Evolutionary conservation across 2,888 invertebrate species (phyloP).

Genomic region (Vandiemenella viatica): DNA sequence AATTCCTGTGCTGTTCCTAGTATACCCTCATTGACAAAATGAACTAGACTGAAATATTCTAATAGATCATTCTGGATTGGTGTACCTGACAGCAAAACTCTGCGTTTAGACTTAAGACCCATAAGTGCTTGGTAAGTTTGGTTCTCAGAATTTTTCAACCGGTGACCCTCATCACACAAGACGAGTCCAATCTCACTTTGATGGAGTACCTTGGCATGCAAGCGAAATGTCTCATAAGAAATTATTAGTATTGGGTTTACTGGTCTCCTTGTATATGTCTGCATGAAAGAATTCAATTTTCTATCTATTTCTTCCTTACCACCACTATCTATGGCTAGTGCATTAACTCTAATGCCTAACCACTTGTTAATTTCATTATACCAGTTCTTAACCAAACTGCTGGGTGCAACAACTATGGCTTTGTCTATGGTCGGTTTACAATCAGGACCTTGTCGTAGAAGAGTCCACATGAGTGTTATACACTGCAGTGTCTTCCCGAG

Average conservation of each 20-base stretch:
- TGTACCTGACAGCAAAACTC: slow-evolving; percentile 91
- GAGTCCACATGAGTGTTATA: slow-evolving; percentile 88
- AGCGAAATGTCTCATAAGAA: slow-evolving; percentile 95
- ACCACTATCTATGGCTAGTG: slow-evolving; percentile 74
- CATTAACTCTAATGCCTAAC: slow-evolving; percentile 70
- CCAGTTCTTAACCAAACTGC: slow-evolving; percentile 98
- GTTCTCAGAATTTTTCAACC: slow-evolving; percentile 95
- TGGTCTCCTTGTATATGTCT: slow-evolving; percentile 52
- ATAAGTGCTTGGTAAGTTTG: slow-evolving; percentile 91
- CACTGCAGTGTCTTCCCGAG: slow-evolving; percentile 96
- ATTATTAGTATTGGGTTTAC: slow-evolving; percentile 90
- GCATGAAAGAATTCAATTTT: slow-evolving; percentile 68
- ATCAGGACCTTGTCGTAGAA: slow-evolving; percentile 83
- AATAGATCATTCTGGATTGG: slow-evolving; percentile 98
- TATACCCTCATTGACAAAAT: slow-evolving; percentile 92
- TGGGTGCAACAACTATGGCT: slow-evolving; percentile 90
- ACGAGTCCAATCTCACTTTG: slow-evolving; percentile 86
- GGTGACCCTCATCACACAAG: slow-evolving; percentile 97
- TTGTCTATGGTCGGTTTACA: slow-evolving; percentile 81
- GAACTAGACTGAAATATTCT: slow-evolving; percentile 95
- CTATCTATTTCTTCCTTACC: slow-evolving; percentile 74
- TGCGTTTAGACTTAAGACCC: slow-evolving; percentile 70
- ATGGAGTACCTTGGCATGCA: slow-evolving; percentile 80
- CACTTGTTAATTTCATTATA: slow-evolving; percentile 96
- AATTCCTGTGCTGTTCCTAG: slow-evolving; percentile 76